Evolutionary conservation across 2,113 vertebrate species (phyloP), one percentile per base, ranked within the genome.

Genomic region (Haemorhous mexicanus): DNA sequence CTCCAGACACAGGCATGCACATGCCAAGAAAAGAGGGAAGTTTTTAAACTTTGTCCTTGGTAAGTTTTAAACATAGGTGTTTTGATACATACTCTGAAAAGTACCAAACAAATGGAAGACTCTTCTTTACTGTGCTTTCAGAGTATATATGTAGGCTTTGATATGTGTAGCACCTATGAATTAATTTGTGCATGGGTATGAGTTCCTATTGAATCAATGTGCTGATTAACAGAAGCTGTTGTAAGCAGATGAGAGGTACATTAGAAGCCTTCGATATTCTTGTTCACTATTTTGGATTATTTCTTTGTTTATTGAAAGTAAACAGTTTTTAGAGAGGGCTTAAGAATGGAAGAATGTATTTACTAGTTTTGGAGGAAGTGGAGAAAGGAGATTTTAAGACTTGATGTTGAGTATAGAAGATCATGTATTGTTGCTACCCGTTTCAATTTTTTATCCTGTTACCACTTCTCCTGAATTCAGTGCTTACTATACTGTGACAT

Each of bases 161-260:
- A 24, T 59, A 18, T 9, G 6, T 20, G 14, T 69, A 44, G 35
- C 28, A 30, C 53, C 19, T 0, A 0, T 56, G 21, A 17, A 13
- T 85, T 35, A n/a, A 19, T 59, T 58, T 28, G 14, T 64, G 26
- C 10, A 3, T 26, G 4, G 50, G 1, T 80, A 26, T 61, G 72
- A 83, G 41, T 16, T 56, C 30, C 32, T 83, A 22, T 2, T 72
- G 49, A 44, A 13, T 59, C 30, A 5, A 0, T 63, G 4, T 43
- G 49, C 33, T 80, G 72, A 41, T 35, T 37, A 44, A 41, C 26
- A n/a, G 70, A 52, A 90, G 22, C 53, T 80, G 8, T 56, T 59
- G 16, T 14, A 72, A 79, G 23, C 24, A 24, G 12, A 12, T 24
- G 13, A 52, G 58, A 66, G 15, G 7, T 44, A 6, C 6, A 5